These are phyloP conservation scores for Meriones unguiculatus DNA, from an alignment of 2,113 vertebrate genomes.

Conservation along the genomic window DNA sequence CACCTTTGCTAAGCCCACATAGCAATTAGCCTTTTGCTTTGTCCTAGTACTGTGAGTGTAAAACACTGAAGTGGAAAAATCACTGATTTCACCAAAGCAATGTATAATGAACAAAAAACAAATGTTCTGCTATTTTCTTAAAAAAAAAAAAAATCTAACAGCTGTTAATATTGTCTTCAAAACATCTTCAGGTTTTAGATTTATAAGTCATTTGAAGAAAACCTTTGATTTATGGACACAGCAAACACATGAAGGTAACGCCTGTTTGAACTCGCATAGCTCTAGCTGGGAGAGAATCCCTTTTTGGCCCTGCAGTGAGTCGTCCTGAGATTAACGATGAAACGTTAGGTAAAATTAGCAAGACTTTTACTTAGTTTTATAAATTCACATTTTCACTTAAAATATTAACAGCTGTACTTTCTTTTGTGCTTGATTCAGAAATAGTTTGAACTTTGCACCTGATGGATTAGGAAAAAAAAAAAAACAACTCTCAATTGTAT, in stretches of 20 bases:
- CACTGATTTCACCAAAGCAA: conserved; percentile 64
- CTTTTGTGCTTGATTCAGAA: conserved; percentile 81
- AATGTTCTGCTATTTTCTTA: conserved; percentile 4
- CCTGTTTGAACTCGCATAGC: conserved; percentile 83
- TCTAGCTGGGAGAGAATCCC: conserved; percentile 78
- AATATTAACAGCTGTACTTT: conserved; percentile 85
- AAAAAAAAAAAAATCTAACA: conserved; percentile 65
- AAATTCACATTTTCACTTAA: conserved; percentile 85
- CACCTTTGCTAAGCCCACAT: conserved; percentile 33
- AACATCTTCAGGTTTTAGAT: conserved; percentile 49
- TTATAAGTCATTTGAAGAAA: conserved; percentile 60
- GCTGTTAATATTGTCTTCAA: conserved; percentile 78
- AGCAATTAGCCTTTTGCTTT: conserved; percentile 42
- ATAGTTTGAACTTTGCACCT: conserved; percentile 77
- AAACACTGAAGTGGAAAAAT: conserved; percentile 59
- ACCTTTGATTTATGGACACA: conserved; percentile 64
- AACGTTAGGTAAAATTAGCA: conserved; percentile 85
- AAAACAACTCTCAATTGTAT: conserved; percentile 35
- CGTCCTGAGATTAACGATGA: conserved; percentile 89
- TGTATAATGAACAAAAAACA: conserved; percentile 41
- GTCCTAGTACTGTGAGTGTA: conserved; percentile 16
- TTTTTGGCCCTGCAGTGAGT: conserved; percentile 87
- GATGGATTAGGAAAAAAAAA: conserved; percentile 76
- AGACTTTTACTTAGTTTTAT: conserved; percentile 77
- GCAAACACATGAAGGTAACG: conserved; percentile 69